A percentile compares a stretch with the other conserved stretches of the same genome.
These are phyloP conservation scores for Chloebia gouldiae DNA, from an alignment of 2,113 vertebrate species.

Conservation along the genomic window DNA sequence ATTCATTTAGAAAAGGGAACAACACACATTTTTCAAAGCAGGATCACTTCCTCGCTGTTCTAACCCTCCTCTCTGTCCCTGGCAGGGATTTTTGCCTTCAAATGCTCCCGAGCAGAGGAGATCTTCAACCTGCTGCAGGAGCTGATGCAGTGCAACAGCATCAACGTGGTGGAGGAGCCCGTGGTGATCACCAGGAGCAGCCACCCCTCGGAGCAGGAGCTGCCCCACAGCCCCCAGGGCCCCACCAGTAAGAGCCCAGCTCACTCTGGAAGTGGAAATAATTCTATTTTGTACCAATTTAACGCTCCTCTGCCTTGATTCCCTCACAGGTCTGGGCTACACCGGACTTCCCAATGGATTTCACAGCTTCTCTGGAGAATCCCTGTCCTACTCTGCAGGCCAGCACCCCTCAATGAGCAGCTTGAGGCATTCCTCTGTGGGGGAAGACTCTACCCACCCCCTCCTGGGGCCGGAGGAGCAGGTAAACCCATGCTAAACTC, in stretches of 20 bases:
- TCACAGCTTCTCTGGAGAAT: conserved; percentile 86
- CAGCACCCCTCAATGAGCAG: conserved; percentile 69
- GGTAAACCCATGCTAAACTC: conserved; percentile 68
- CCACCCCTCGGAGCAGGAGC: conserved; percentile 83
- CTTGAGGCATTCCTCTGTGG: conserved; percentile 83
- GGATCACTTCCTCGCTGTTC: not conserved
- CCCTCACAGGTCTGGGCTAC: conserved; percentile 83
- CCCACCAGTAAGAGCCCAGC: conserved; percentile 79
- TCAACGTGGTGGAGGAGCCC: conserved; percentile 94
- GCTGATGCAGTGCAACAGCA: conserved; percentile 98
- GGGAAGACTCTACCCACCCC: conserved; percentile 88
- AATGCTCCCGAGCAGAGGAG: conserved; percentile 94
- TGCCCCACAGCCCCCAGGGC: conserved; percentile 83
- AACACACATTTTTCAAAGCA: accelerated
- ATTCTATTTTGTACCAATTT: not conserved
- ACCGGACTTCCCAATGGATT: conserved; percentile 93
- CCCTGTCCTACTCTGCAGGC: conserved; percentile 68
- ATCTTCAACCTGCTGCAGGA: conserved; percentile 98
- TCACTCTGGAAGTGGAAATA: not conserved
- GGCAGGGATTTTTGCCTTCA: conserved; percentile 98
- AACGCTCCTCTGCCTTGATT: not conserved
- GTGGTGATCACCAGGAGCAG: conserved; percentile 87
- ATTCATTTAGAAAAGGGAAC: accelerated
- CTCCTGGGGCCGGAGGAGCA: conserved; percentile 93
- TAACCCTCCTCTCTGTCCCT: not conserved